Conservation (phyloP, 2,797 vertebrate species). For the Harpagifer antarcticus region DNA sequence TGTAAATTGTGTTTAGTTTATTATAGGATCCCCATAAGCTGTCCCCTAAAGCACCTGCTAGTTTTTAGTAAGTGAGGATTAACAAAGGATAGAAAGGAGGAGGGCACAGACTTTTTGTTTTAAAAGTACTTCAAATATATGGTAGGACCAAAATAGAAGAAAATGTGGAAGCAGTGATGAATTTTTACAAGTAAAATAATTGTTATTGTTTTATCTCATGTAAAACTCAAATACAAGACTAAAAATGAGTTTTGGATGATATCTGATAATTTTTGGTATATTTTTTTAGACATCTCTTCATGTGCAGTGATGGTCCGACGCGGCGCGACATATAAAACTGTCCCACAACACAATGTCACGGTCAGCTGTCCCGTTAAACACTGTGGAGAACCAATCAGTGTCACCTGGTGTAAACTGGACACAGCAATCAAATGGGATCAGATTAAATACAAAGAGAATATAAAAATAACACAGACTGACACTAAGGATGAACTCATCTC, state of each 20-base stretch:
- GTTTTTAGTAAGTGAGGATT: not conserved
- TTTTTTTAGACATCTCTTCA: constrained; percentile 23
- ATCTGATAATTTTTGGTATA: no score
- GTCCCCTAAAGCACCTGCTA: no score
- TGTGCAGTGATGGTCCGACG: constrained; percentile 48
- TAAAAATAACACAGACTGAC: constrained; percentile 28
- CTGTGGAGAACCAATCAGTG: constrained; percentile 37
- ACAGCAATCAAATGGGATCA: not conserved
- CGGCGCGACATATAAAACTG: not conserved
- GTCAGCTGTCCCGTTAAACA: constrained; percentile 56
- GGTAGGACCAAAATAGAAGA: not conserved
- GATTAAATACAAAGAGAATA: constrained; percentile 13
- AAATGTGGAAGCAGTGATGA: not conserved
- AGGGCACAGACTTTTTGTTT: not conserved
- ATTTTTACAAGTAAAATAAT: not conserved
- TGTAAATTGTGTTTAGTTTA: no score
- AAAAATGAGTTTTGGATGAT: not conserved
- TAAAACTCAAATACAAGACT: not conserved
- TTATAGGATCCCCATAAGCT: no score
- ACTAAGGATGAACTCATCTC: constrained; percentile 14
- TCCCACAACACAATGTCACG: constrained; percentile 7
- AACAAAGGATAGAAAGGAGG: not conserved
- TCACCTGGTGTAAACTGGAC: constrained; percentile 65
- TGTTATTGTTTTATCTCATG: not conserved
- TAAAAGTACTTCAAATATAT: not conserved